Conservation (phyloP, 2,797 vertebrate species). For the Carcharodon carcharias region DNA sequence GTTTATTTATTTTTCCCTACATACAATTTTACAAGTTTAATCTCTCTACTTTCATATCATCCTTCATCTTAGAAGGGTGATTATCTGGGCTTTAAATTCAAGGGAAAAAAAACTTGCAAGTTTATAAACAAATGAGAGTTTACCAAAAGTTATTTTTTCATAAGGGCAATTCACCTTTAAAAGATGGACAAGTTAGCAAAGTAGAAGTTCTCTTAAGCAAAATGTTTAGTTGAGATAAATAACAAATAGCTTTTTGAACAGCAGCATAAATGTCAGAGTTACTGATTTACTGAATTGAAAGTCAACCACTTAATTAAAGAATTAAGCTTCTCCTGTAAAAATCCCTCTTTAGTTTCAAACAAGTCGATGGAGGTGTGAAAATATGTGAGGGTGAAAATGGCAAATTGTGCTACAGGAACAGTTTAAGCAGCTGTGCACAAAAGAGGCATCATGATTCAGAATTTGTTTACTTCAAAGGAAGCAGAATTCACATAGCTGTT, state of each 20-base stretch:
- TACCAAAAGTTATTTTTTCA: background rate
- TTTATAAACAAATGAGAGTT: background rate
- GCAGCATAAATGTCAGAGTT: background rate
- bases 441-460: background rate
- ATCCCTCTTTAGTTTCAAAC: background rate
- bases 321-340: background rate
- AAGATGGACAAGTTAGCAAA: background rate
- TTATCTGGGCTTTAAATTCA: background rate
- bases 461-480: background rate
- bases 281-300: background rate
- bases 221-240: background rate
- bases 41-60: background rate
- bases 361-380: background rate
- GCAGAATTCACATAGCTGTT: background rate
- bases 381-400: background rate
- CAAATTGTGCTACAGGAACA: background rate
- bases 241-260: background rate
- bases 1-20: background rate
- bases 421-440: background rate
- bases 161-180: background rate
- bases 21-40: background rate
- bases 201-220: background rate
- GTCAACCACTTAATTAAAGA: background rate
- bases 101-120: background rate
- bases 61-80: background rate